Base-by-base conservation (phyloP, 2,797 vertebrate genomes). In the Serranus cabrilla region DNA sequence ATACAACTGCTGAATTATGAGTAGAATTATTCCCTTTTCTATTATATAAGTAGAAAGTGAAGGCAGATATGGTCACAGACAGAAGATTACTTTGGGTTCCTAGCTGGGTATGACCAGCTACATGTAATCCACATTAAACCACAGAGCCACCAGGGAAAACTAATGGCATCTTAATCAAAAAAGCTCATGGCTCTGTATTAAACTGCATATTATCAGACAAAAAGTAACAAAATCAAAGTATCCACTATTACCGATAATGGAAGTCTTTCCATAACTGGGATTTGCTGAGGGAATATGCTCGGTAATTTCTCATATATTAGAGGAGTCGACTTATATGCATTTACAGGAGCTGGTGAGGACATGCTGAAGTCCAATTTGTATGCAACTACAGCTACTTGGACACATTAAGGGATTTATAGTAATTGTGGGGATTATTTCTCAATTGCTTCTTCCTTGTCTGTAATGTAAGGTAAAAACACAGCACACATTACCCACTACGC, bases 1-100 rank as follows among this genome's bases (percentile, higher is more conserved):
- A 18, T 50, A 43, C 20, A 55, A 13, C 74, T 55, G 55, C 46
- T 71, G 51, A 65, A 67, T 76, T 50, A 76, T 62, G 27, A 31
- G 46, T n/a, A 43, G 27, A 52, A 60, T 59, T 40, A 20, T 2
- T 11, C 21, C 10, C 17, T 5, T 37, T 70, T 76, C 71, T 45
- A 25, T 37, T 34, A 45, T 20, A 64, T 20, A 64, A 72, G 34
- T n/a, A 74, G 49, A 65, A 66, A 65, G 8, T 54, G 46, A 74
- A 21, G 49, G 54, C 10, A 63, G 64, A 74, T 61, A 34, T 31
- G 31, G 13, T 47, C n/a, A 37, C 43, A 70, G 16, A 71, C 25
- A 39, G 54, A 25, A 17, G 56, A 66, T 43, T 14, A 55, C 31
- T 74, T 49, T 50, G 37, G 39, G 2, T 46, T 52, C 39, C 37